Percentiles rank a stretch among this genome's conserved stretches.
Evolutionary conservation across 2,797 vertebrate genomes (phyloP).

Genomic region (Anas capensis): DNA sequence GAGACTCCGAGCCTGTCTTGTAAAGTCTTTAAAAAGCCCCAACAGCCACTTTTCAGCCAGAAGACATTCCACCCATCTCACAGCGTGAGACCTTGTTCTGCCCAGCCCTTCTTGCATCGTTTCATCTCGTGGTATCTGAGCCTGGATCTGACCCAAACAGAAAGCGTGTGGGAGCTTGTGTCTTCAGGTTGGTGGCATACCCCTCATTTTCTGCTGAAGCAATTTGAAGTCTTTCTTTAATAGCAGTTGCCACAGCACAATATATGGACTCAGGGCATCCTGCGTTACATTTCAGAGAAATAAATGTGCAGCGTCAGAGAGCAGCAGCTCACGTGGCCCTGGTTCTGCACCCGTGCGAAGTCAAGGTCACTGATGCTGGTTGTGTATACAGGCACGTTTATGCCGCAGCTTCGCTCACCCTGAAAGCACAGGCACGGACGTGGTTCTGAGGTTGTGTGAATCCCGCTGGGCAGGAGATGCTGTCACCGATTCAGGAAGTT

Average conservation of each 20-base stretch:
- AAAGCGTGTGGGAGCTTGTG: background rate
- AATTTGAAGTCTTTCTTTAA: background rate
- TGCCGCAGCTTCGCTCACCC: fast-evolving
- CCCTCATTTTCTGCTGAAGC: background rate
- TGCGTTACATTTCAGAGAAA: fast-evolving
- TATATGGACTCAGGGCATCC: background rate
- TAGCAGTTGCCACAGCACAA: fast-evolving
- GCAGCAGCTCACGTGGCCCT: background rate
- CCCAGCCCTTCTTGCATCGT: fast-evolving
- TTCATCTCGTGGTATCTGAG: background rate
- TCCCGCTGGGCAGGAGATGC: background rate
- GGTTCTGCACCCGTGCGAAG: fast-evolving
- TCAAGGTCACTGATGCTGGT: background rate
- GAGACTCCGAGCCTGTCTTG: background rate
- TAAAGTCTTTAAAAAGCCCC: background rate
- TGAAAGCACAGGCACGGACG: fast-evolving
- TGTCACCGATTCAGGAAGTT: background rate
- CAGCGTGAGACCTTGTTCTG: background rate
- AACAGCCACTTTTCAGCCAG: background rate
- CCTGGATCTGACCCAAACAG: background rate
- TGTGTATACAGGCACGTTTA: background rate
- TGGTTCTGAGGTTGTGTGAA: background rate
- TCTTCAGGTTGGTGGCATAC: background rate
- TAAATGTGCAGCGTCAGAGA: background rate
- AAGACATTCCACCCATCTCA: background rate